Evolutionary conservation across 2,113 vertebrate genomes (phyloP).

Genomic region (Chionomys nivalis): DNA sequence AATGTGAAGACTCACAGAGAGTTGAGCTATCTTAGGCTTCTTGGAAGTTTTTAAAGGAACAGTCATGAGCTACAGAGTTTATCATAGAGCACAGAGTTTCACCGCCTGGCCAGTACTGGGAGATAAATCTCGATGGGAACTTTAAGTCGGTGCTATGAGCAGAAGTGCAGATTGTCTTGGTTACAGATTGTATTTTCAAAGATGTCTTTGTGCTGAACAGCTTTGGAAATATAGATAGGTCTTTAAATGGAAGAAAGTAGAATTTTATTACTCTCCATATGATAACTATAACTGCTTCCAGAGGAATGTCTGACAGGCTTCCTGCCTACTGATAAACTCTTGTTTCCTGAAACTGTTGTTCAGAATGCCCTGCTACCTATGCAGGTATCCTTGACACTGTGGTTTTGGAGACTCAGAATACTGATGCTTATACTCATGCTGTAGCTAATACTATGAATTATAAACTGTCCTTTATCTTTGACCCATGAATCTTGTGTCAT

Average conservation of each 20-base stretch:
- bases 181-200: neutral
- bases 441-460: neutral
- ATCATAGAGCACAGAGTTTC: neutral
- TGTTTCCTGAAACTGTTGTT: neutral
- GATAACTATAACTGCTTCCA: neutral
- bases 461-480: neutral
- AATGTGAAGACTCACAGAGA: neutral
- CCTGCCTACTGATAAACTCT: neutral
- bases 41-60: neutral
- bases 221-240: neutral
- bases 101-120: neutral
- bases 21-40: neutral
- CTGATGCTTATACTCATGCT: neutral
- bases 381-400: neutral
- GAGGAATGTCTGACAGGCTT: neutral
- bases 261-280: neutral
- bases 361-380: neutral
- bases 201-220: neutral
- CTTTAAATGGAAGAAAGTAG: neutral
- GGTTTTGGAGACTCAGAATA: neutral
- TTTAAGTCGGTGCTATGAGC: neutral
- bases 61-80: neutral
- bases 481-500: neutral
- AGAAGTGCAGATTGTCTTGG: neutral
- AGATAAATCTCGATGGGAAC: neutral